Evolutionary conservation across 2,888 invertebrate species (phyloP), one percentile per base, ranked within the genome.

Genomic region (Perizoma affinitatum): DNA sequence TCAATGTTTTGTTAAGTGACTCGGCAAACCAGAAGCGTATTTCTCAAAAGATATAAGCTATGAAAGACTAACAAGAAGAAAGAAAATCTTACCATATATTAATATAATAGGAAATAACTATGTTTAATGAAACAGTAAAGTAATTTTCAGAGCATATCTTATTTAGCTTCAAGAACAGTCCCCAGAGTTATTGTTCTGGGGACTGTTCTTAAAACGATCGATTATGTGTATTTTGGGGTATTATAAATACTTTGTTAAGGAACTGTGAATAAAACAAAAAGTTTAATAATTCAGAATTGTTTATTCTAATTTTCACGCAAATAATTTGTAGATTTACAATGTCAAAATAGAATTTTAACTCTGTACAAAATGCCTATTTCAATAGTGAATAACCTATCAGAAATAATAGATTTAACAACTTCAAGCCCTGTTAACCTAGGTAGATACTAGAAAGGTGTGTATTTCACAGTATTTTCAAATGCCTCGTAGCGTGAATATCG

Each of bases 261-360:
- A 36, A 41, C 8, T 11, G 11, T 44, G 11, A 54, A 52, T 69
- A 75, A 64, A 71, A 42, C 11, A 61, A 42, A 44, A 58, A 40
- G 35, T 68, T 43, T 40, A 60, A 63, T 63, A 56, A 73, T 69
- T 75, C 67, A 70, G 72, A 77, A 78, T 78, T 75, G 73, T 78
- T 78, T 78, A 78, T 76, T 78, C 70, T 68, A 63, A 63, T 69
- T 70, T 75, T 67, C 72, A 77, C 75, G 70, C 69, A 74, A 63
- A 67, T 45, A 58, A 52, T 56, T 58, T 55, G 68, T 72, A 63
- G 56, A 58, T 63, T 53, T 53, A 65, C 63, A 65, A 61, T 65
- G 66, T 58, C 49, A 61, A 57, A 58, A 61, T 57, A 66, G 42
- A 65, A 65, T 65, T 64, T 63, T 33, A 61, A 55, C 47, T 62